A percentile compares a stretch with the other conserved stretches of the same genome.
Conservation (phyloP, 2,888 invertebrate genomes). For the Nemurella pictetii region DNA sequence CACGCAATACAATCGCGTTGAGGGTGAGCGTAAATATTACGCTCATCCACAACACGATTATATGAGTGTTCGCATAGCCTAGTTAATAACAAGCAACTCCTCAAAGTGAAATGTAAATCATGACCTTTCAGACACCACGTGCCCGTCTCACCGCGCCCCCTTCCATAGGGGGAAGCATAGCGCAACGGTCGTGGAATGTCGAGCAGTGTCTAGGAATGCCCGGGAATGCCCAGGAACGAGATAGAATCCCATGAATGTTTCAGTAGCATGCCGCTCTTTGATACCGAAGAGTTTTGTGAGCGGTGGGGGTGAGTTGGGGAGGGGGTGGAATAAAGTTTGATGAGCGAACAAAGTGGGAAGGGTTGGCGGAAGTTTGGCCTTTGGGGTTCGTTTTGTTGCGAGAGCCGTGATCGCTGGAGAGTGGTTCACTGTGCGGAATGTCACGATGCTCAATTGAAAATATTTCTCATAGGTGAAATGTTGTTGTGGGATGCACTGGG, state of each 20-base stretch:
- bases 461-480: too few relatives aligned
- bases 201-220: neutral
- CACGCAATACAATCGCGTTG: too few relatives aligned
- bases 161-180: too few relatives aligned
- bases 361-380: neutral
- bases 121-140: neutral
- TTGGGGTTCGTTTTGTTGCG: neutral
- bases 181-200: neutral
- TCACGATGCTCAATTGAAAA: too few relatives aligned
- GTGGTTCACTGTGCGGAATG: too few relatives aligned
- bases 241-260: neutral
- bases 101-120: neutral
- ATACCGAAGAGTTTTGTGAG: neutral
- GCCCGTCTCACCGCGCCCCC: too few relatives aligned
- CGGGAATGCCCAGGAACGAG: neutral
- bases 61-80: too few relatives aligned
- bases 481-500: too few relatives aligned
- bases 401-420: neutral
- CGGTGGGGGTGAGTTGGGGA: neutral
- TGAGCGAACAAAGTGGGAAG: neutral
- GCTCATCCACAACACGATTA: too few relatives aligned
- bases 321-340: neutral
- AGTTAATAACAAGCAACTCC: too few relatives aligned
- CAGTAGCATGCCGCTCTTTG: neutral
- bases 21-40: too few relatives aligned